These are phyloP conservation scores for Pedetes capensis DNA, from an alignment of 2,113 vertebrate genomes.

Conservation along the genomic window DNA sequence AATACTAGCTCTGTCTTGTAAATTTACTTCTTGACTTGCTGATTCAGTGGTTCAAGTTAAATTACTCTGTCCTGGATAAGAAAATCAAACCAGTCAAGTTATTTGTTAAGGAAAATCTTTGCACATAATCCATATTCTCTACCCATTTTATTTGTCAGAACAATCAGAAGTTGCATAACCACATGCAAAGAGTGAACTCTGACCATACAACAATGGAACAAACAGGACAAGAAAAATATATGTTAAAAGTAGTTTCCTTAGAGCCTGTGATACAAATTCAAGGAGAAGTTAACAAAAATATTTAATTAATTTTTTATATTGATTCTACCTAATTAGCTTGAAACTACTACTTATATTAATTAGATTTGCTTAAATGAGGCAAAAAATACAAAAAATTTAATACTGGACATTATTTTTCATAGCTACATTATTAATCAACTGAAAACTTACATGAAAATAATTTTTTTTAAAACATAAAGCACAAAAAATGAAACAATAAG, in stretches of 20 bases:
- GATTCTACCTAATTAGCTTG: slow-evolving; percentile 2
- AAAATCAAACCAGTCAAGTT: neutral
- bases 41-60: neutral
- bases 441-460: slow-evolving; percentile 24
- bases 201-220: neutral
- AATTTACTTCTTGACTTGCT: neutral
- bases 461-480: neutral
- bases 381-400: neutral
- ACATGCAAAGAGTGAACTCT: neutral
- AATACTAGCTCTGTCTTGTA: neutral
- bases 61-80: neutral
- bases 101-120: neutral
- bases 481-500: neutral
- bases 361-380: neutral
- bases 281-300: neutral
- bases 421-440: neutral
- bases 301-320: neutral
- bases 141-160: slow-evolving; percentile 29
- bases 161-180: slow-evolving; percentile 10
- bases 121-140: slow-evolving; percentile 16
- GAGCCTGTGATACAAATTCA: neutral
- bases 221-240: no score
- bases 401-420: neutral
- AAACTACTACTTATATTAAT: neutral
- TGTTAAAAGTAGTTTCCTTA: neutral